Evolutionary conservation across 2,888 invertebrate species (phyloP), one percentile per base, ranked within the genome.

Genomic region (Rhagonycha fulva): DNA sequence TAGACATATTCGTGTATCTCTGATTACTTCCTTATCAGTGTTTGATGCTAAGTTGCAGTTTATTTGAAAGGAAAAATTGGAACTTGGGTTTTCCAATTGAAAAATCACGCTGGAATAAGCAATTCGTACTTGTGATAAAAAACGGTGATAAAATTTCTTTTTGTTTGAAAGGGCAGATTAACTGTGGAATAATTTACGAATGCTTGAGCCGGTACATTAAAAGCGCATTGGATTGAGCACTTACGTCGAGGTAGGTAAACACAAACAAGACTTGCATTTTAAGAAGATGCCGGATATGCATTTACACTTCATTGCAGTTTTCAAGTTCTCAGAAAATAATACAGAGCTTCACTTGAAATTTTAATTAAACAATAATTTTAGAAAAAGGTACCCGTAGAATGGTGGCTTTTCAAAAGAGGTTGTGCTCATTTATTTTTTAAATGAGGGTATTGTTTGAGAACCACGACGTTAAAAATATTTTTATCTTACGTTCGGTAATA

Each of bases 221-320:
- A 47, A 47, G 47, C n/a, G 47, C 47, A 47, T 2, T n/a, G 47
- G 47, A 47, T 47, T 47, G 47, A 47, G 47, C n/a, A n/a, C 47
- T 47, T 14, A 62, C 14, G 62, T 9, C 19, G 63, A 66, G 63
- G 63, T 66, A 66, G 63, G 24, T 66, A 66, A 66, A 66, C 63
- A 66, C 63, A 26, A 24, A 66, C 63, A 66, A 66, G 63, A 66
- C 63, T n/a, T 66, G 63, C 63, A 66, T 66, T 66, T 66, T 66
- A 66, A 66, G 14, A 24, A 24, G 24, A 63, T 63, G 24, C 24
- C 63, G 63, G 63, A 66, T 66, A 24, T 26, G 63, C 63, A n/a
- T 66, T 66, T 66, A 66, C 24, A 66, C 63, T 66, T 66, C 63
- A 66, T 66, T 24, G 19, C 63, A 66, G 63, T 66, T 66, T 66